phyloP scores from a whole-genome alignment of 2,888 invertebrate genomes.

The Heliconius erato region DNA sequence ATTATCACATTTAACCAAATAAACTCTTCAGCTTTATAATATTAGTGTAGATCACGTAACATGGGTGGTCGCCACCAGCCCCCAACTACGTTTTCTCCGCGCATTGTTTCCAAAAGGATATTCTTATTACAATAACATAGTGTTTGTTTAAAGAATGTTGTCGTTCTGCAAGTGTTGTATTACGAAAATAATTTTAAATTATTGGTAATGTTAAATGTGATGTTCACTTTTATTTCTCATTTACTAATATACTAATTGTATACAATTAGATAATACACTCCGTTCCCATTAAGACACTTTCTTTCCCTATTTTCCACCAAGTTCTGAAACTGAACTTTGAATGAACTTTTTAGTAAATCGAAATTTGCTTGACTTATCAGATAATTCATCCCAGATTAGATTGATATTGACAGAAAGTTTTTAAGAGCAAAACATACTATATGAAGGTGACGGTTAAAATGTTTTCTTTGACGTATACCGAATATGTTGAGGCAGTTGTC shows the following conservation, averaged over 20 bases:
- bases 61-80: conserved; percentile 7
- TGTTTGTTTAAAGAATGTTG: conserved; percentile 6
- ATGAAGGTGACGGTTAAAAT: no score
- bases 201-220: no score
- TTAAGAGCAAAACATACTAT: no score
- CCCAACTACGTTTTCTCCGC: background rate
- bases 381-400: background rate
- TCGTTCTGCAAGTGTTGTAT: background rate
- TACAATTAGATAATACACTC: no score
- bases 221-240: no score
- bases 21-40: no score
- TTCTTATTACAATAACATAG: conserved; percentile 23
- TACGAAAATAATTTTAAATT: background rate
- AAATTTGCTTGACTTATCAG: background rate
- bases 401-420: background rate
- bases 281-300: no score
- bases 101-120: background rate
- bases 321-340: background rate
- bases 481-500: no score
- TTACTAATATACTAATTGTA: no score
- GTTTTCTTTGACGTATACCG: no score
- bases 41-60: background rate
- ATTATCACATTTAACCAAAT: no score
- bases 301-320: no score
- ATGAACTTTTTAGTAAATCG: background rate